These are phyloP conservation scores for Gambelia wislizenii DNA, from an alignment of 2,797 vertebrate species.

Conservation along the genomic window DNA sequence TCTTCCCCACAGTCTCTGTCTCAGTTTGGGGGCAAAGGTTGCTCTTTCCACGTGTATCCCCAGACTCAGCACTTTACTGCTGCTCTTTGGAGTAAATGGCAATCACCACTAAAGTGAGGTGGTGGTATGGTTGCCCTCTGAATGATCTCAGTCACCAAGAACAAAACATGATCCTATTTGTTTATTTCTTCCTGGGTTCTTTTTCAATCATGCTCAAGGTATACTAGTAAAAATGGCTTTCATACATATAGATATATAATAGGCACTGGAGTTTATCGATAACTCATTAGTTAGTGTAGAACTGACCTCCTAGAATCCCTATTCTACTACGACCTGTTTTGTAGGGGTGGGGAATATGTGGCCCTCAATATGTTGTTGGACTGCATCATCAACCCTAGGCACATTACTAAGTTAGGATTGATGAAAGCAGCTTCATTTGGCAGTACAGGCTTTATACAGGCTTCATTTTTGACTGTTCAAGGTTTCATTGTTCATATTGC, in stretches of 20 bases:
- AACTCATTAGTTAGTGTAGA: background rate
- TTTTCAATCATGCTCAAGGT: background rate
- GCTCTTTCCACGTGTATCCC: no score
- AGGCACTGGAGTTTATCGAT: background rate
- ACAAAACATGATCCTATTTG: background rate
- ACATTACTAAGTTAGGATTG: no score
- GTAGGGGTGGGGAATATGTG: background rate
- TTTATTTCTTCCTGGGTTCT: background rate
- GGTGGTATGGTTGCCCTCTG: background rate
- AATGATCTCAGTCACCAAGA: background rate
- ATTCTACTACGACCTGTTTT: constrained; percentile 17
- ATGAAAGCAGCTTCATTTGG: no score
- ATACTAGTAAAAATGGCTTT: background rate
- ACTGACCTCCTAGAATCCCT: constrained; percentile 21
- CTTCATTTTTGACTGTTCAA: background rate
- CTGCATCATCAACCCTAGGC: no score
- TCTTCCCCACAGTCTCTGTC: background rate
- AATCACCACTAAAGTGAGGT: background rate
- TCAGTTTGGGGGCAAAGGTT: no score
- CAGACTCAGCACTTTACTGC: background rate
- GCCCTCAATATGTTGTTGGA: no score
- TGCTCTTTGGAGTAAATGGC: background rate
- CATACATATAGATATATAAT: background rate
- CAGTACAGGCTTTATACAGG: no score
- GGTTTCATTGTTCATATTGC: constrained; percentile 6